Percentiles rank a stretch among this genome's conserved stretches.
Evolutionary conservation across 2,113 vertebrate genomes (phyloP).

Genomic region (Equus przewalskii): DNA sequence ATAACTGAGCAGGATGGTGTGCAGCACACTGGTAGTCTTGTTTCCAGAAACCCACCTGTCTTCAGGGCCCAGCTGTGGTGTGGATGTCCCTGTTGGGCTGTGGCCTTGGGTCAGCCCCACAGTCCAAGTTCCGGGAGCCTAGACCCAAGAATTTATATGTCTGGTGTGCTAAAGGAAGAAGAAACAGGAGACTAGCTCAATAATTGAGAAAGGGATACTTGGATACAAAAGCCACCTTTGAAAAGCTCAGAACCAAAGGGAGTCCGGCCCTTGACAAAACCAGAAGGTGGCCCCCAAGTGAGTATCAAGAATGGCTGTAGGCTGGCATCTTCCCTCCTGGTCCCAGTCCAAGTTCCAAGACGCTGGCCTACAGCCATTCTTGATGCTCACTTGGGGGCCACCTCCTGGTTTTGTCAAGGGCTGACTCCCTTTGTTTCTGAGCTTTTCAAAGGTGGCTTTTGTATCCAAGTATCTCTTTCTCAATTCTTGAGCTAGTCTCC

Average conservation of each 20-base stretch:
- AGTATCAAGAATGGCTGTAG: too few species aligned
- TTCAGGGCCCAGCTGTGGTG: not conserved
- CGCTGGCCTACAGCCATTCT: not conserved
- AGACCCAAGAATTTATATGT: too few species aligned
- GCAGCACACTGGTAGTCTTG: conserved; percentile 68
- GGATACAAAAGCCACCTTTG: too few species aligned
- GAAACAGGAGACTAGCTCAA: too few species aligned
- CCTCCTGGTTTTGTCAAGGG: not conserved
- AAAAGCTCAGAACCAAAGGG: too few species aligned
- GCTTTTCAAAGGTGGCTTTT: not conserved
- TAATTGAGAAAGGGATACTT: too few species aligned
- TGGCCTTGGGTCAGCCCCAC: not conserved
- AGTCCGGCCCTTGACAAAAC: too few species aligned
- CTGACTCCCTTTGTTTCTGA: not conserved
- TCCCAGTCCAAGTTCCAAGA: not conserved
- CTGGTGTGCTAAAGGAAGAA: too few species aligned
- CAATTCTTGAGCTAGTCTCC: not conserved
- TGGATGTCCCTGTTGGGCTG: not conserved
- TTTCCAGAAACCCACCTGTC: conserved; percentile 45
- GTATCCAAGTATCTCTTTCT: not conserved
- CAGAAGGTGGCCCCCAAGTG: too few species aligned
- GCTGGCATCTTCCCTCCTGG: too few species aligned
- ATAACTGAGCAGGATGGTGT: conserved; percentile 75
- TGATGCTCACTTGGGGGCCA: rapidly evolving
- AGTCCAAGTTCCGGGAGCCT: not conserved